Evolutionary conservation across 1,140 invertebrate species (phyloP).

Genomic region (Rhopalosiphum padi): DNA sequence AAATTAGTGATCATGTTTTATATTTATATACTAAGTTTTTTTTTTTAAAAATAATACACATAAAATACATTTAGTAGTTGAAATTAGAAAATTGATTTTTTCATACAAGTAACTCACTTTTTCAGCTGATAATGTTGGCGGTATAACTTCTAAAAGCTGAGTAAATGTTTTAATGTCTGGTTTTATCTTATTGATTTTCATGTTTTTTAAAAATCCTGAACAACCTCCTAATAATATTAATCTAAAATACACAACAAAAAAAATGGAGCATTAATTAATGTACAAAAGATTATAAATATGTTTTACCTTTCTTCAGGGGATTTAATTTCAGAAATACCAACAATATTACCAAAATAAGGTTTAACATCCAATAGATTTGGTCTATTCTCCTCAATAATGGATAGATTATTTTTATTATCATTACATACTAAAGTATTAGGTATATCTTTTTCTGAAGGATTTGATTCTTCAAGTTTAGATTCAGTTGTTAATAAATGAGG

Average conservation of each 20-base stretch:
- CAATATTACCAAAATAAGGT: constrained; percentile 69
- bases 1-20: not conserved
- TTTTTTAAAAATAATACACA: not conserved
- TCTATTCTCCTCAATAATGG: constrained; percentile 54
- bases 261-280: not conserved
- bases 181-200: constrained; percentile 71
- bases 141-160: constrained; percentile 76
- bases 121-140: constrained; percentile 72
- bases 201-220: constrained; percentile 75
- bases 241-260: constrained; percentile 62
- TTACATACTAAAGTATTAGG: not conserved
- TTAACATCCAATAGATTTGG: constrained; percentile 68
- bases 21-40: not conserved
- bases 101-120: constrained; percentile 63
- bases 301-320: constrained; percentile 68
- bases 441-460: constrained; percentile 14
- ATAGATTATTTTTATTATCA: not conserved
- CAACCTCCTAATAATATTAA: constrained; percentile 83
- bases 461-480: constrained; percentile 5
- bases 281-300: not conserved
- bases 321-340: constrained; percentile 68
- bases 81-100: not conserved
- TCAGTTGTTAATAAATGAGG: constrained; percentile 10
- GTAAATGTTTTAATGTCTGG: constrained; percentile 84
- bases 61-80: not conserved